phyloP scores from a whole-genome alignment of 2,113 vertebrate species.

The Chiloscyllium plagiosum region DNA sequence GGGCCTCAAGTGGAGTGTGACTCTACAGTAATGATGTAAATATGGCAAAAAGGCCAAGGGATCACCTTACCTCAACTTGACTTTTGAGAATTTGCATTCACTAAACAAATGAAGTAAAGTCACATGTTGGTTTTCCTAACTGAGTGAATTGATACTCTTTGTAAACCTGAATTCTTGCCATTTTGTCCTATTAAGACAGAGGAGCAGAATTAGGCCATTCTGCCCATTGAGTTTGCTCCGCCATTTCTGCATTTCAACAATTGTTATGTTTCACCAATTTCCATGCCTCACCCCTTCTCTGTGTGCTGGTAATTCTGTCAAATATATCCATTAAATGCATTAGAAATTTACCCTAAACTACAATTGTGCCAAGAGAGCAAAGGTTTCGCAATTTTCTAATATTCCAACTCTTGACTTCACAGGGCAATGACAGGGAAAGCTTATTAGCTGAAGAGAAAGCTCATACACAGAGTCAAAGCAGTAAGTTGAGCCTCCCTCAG shows the following conservation, averaged over 20 bases:
- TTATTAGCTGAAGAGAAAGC: not conserved
- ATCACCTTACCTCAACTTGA: too few relatives aligned
- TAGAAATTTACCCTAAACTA: not conserved
- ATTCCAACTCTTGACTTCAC: not conserved
- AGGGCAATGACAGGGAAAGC: not conserved
- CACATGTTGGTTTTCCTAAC: not conserved
- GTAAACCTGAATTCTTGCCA: not conserved
- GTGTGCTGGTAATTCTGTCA: not conserved
- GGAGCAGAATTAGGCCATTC: too few relatives aligned
- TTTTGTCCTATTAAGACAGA: not conserved
- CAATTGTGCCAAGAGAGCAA: not conserved
- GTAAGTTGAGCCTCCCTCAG: not conserved
- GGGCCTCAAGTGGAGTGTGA: not conserved
- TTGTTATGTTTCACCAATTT: too few relatives aligned
- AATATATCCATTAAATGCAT: not conserved
- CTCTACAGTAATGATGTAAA: not conserved
- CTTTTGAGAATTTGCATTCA: too few relatives aligned
- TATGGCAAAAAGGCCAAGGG: too few relatives aligned
- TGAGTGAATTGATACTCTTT: not conserved
- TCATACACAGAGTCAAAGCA: not conserved
- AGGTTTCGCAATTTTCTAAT: not conserved
- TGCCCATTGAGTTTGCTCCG: too few relatives aligned
- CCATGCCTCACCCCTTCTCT: not conserved
- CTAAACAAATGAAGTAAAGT: too few relatives aligned
- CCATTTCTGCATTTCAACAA: too few relatives aligned